Evolutionary conservation across 2,888 invertebrate genomes (phyloP).

Genomic region (Leucozona laternaria): DNA sequence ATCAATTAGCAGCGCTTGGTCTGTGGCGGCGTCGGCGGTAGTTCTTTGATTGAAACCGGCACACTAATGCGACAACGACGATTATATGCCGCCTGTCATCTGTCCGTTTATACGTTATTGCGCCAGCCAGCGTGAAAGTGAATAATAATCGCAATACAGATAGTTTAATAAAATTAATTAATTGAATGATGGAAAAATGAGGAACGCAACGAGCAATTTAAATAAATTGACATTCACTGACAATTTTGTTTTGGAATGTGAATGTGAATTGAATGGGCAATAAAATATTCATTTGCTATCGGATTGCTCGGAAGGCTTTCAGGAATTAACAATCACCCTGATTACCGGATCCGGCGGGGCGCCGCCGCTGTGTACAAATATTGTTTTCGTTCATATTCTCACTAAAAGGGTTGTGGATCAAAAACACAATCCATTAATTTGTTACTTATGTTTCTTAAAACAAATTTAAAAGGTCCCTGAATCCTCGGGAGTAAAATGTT

Average conservation of each 20-base stretch:
- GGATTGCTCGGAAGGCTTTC: not conserved
- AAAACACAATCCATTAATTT: too few species aligned
- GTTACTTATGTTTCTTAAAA: too few species aligned
- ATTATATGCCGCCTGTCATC: slow-evolving; percentile 4
- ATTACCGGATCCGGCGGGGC: too few species aligned
- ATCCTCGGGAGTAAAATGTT: too few species aligned
- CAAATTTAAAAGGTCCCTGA: too few species aligned
- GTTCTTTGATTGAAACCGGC: slow-evolving; percentile 60
- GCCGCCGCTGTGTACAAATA: too few species aligned
- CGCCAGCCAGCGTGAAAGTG: slow-evolving; percentile 34
- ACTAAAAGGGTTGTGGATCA: too few species aligned
- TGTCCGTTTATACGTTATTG: slow-evolving; percentile 1
- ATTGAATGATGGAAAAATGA: slow-evolving; percentile 49
- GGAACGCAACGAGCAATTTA: slow-evolving; percentile 49
- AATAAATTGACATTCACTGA: slow-evolving; percentile 62
- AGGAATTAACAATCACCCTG: not conserved
- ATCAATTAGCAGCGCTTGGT: slow-evolving; percentile 60
- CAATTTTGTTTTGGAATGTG: slow-evolving; percentile 7
- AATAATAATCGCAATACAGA: slow-evolving; percentile 40
- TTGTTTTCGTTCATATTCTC: too few species aligned
- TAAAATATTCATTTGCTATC: slow-evolving; percentile 9
- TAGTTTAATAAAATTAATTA: slow-evolving; percentile 64
- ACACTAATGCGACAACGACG: not conserved
- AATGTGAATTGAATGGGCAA: not conserved
- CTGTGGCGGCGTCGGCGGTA: slow-evolving; percentile 28